These are phyloP conservation scores for Acinonyx jubatus DNA, from an alignment of 2,113 vertebrate species.

Conservation along the genomic window DNA sequence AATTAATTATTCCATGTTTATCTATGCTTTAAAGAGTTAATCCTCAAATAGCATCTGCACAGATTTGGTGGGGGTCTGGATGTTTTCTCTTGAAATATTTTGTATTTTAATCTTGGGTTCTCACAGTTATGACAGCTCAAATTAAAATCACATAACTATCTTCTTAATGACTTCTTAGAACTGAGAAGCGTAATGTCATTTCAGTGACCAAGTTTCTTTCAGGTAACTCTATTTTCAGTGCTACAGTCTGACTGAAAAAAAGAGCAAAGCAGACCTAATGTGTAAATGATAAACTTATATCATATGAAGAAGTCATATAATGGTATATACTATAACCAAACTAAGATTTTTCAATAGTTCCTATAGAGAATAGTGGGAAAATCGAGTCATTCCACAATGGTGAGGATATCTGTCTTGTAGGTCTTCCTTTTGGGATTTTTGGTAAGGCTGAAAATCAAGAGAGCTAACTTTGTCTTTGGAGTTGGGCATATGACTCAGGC, in stretches of 20 bases:
- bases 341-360: constrained; percentile 9
- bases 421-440: neutral
- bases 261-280: neutral
- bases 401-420: neutral
- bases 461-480: neutral
- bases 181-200: neutral
- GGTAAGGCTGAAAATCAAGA: neutral
- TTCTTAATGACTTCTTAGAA: neutral
- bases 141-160: neutral
- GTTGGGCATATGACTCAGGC: neutral
- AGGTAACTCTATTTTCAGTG: neutral
- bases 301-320: neutral
- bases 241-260: neutral
- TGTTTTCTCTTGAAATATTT: constrained; percentile 33
- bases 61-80: neutral
- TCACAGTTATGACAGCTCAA: neutral
- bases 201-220: neutral
- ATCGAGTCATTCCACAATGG: neutral
- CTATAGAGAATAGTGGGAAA: neutral
- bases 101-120: constrained; percentile 26
- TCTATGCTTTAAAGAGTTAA: neutral
- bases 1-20: neutral
- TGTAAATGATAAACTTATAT: neutral
- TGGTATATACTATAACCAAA: neutral
- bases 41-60: neutral